phyloP scores from a whole-genome alignment of 2,113 vertebrate species.

The Mus pahari region DNA sequence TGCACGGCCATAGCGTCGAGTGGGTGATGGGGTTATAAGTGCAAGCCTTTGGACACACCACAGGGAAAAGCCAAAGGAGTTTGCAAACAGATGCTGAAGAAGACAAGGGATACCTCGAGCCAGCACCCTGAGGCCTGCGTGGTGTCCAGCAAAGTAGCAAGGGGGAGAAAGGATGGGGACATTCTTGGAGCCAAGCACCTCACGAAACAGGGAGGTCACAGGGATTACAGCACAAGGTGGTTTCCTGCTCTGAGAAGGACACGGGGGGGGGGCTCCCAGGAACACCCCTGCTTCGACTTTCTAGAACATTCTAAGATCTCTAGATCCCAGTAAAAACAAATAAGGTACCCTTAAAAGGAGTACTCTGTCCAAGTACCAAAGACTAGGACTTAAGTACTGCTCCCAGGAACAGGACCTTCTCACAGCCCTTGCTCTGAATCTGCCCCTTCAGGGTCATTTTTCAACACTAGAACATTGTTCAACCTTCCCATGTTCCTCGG shows the following conservation, averaged over 20 bases:
- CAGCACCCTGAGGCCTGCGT: neutral
- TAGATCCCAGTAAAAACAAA: neutral
- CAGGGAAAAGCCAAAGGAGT: neutral
- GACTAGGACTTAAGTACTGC: neutral
- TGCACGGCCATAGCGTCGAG: neutral
- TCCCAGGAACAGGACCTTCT: neutral
- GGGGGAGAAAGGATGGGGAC: neutral
- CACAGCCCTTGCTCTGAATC: neutral
- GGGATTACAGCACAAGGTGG: neutral
- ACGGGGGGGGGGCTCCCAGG: neutral
- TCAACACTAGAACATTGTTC: neutral
- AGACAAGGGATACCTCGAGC: neutral
- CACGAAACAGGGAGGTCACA: too few species aligned
- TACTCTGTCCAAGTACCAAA: neutral
- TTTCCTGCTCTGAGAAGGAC: neutral
- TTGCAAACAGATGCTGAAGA: neutral
- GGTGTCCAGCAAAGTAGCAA: neutral
- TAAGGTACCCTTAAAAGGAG: neutral
- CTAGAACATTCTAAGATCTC: neutral
- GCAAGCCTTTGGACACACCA: neutral
- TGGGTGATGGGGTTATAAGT: neutral
- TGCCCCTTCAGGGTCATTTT: neutral
- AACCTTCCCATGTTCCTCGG: neutral
- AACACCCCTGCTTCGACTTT: neutral
- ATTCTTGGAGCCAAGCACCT: neutral